Percentiles rank a stretch among this genome's conserved stretches.
Evolutionary conservation across 1,140 invertebrate species (phyloP).

Genomic region (Lanistes nyassanus): DNA sequence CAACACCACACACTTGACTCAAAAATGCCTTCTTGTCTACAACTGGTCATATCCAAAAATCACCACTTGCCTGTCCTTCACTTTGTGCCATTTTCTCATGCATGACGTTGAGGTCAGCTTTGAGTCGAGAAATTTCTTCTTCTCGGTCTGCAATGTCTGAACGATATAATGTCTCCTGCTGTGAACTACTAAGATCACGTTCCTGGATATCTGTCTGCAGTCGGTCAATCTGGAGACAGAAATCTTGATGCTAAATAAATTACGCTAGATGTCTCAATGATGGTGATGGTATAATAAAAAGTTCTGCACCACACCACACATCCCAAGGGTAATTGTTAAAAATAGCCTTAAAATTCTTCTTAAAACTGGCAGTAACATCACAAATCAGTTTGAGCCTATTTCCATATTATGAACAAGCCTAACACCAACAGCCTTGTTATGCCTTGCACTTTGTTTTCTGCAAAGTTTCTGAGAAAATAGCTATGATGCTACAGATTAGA

Average conservation of each 20-base stretch:
- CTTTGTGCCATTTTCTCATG: constrained; percentile 60
- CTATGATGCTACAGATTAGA: too few relatives aligned
- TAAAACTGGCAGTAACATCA: too few relatives aligned
- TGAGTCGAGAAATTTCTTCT: constrained; percentile 54
- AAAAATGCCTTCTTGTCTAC: neutral
- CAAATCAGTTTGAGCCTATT: too few relatives aligned
- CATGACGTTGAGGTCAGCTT: constrained; percentile 56
- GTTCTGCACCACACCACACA: constrained; percentile 1
- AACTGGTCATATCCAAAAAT: neutral
- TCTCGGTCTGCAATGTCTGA: constrained; percentile 57
- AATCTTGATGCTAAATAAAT: too few relatives aligned
- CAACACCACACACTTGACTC: too few relatives aligned
- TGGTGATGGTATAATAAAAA: too few relatives aligned
- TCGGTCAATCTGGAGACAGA: constrained; percentile 50
- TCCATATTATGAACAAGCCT: too few relatives aligned
- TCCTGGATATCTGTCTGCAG: constrained; percentile 60
- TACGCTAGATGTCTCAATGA: too few relatives aligned
- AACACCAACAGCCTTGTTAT: too few relatives aligned
- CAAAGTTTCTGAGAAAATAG: too few relatives aligned
- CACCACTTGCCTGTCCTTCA: constrained; percentile 49
- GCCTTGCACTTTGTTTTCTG: too few relatives aligned
- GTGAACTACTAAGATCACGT: constrained; percentile 50
- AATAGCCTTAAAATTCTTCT: neutral
- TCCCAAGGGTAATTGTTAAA: neutral
- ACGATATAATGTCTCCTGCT: constrained; percentile 57